phyloP scores from a whole-genome alignment of 2,113 vertebrate species.

The Chunga burmeisteri region DNA sequence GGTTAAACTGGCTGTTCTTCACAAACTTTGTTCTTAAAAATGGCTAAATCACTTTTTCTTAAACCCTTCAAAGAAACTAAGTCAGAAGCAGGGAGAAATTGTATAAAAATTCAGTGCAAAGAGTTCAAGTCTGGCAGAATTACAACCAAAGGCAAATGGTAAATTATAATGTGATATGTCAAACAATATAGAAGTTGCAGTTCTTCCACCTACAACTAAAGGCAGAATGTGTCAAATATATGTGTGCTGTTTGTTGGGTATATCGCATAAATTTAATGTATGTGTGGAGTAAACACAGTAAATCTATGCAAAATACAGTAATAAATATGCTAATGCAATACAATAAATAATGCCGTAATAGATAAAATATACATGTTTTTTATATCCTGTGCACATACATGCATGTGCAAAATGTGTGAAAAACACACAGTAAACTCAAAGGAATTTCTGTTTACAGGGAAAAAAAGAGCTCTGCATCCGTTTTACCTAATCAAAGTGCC shows the following conservation, averaged over 20 bases:
- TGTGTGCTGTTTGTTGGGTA: background rate
- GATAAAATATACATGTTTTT: background rate
- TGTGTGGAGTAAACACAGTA: background rate
- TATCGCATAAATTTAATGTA: background rate
- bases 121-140: background rate
- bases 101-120: background rate
- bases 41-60: background rate
- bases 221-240: background rate
- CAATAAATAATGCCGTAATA: background rate
- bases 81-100: background rate
- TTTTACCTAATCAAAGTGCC: slow-evolving; percentile 21
- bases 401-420: background rate
- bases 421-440: background rate
- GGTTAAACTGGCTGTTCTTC: background rate
- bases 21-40: background rate
- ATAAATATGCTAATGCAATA: background rate
- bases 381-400: background rate
- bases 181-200: background rate
- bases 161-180: background rate
- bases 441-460: slow-evolving; percentile 40
- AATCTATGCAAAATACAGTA: background rate
- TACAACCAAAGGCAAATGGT: background rate
- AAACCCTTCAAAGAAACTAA: background rate
- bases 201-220: background rate
- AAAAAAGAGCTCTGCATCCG: background rate